Conservation (phyloP, 2,888 invertebrate species). For the Heliconius sara region DNA sequence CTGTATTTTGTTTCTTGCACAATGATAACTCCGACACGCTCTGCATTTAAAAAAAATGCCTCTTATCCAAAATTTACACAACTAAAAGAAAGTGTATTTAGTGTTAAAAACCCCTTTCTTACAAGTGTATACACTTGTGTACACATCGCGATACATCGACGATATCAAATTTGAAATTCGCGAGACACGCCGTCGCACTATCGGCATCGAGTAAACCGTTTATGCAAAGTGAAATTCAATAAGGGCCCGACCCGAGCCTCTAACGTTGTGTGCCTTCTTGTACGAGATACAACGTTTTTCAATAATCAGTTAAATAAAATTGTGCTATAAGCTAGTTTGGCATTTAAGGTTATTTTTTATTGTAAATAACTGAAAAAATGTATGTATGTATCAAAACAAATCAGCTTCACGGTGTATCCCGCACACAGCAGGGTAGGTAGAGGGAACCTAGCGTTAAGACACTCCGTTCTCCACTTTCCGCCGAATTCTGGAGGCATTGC, state of each 20-base stretch:
- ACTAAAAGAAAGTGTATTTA: background rate
- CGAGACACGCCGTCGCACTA: conserved; percentile 22
- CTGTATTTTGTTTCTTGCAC: too few relatives aligned
- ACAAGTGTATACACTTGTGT: background rate
- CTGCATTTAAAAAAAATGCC: too few relatives aligned
- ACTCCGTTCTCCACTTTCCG: too few relatives aligned
- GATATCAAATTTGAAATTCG: conserved; percentile 44
- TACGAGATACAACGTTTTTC: background rate
- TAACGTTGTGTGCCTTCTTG: conserved; percentile 39
- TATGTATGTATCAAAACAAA: too few relatives aligned
- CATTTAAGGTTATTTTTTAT: background rate
- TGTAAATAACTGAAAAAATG: background rate
- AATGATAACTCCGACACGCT: too few relatives aligned
- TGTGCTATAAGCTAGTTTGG: background rate
- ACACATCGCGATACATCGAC: background rate
- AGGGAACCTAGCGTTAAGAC: too few relatives aligned
- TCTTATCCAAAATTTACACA: too few relatives aligned
- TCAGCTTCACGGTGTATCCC: too few relatives aligned
- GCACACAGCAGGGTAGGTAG: too few relatives aligned
- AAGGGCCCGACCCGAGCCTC: conserved; percentile 63
- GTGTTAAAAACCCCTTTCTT: background rate
- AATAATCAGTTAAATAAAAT: conserved; percentile 15
- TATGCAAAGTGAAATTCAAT: conserved; percentile 79
- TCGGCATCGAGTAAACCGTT: conserved; percentile 69
- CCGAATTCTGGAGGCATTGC: too few relatives aligned